Conservation (phyloP, 2,888 invertebrate species). For the Hanleya hanleyi region DNA sequence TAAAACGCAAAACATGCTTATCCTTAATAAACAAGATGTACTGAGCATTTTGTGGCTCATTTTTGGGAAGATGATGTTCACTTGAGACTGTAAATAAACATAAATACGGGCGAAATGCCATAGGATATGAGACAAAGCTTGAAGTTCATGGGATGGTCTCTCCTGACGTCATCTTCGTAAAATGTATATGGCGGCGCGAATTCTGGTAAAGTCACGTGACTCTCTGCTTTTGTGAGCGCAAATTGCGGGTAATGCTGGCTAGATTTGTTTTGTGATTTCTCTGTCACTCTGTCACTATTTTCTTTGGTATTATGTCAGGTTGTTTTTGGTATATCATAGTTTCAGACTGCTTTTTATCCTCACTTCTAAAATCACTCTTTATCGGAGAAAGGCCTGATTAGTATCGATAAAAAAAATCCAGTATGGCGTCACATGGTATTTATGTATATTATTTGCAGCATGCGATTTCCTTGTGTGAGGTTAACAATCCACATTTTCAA, state of each 20-base stretch:
- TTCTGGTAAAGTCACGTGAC: not conserved
- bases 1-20: not conserved
- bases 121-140: no score
- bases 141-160: not conserved
- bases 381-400: no score
- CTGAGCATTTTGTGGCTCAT: no score
- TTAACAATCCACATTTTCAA: no score
- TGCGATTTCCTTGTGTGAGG: no score
- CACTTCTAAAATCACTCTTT: no score
- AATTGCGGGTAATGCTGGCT: slow-evolving; percentile 5
- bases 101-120: no score
- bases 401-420: no score
- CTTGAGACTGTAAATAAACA: no score
- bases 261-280: not conserved
- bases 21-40: no score
- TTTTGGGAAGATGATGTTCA: no score
- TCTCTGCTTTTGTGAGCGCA: slow-evolving; percentile 5
- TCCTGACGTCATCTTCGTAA: slow-evolving; percentile 3
- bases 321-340: not conserved
- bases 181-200: slow-evolving; percentile 12
- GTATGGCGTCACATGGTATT: slow-evolving; percentile 9
- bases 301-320: not conserved
- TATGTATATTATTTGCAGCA: no score
- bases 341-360: not conserved
- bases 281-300: not conserved